Percentiles rank a stretch among this genome's conserved stretches.
Evolutionary conservation across 2,113 vertebrate species (phyloP).

Genomic region (Phodopus roborovskii): DNA sequence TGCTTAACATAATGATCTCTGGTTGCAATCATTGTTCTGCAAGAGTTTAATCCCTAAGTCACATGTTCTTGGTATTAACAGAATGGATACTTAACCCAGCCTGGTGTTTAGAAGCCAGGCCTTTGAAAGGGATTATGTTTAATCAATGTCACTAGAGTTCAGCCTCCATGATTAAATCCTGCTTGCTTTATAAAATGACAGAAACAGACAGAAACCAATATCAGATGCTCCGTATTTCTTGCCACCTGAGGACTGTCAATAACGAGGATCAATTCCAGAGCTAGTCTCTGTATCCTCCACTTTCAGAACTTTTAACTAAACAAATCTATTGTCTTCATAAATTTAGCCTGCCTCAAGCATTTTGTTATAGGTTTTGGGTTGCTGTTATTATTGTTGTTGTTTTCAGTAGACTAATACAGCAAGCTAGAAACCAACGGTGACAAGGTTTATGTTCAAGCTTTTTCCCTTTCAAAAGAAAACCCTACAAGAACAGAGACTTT

Average conservation of each 20-base stretch:
- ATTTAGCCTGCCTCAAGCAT: neutral
- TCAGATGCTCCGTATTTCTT: neutral
- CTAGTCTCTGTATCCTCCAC: neutral
- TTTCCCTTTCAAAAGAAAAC: neutral
- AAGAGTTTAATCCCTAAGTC: neutral
- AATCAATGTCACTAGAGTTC: neutral
- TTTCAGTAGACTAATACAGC: neutral
- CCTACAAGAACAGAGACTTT: constrained; percentile 2
- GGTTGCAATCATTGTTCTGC: neutral
- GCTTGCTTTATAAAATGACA: neutral
- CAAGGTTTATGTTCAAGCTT: constrained; percentile 15
- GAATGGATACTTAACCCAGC: neutral
- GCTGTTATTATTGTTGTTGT: neutral
- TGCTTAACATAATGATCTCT: neutral
- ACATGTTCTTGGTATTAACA: neutral
- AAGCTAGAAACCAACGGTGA: neutral
- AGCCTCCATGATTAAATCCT: neutral
- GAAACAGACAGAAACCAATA: neutral
- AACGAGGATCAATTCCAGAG: neutral
- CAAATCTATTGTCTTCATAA: neutral
- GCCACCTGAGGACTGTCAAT: neutral
- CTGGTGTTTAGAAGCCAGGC: neutral
- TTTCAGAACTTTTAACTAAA: neutral
- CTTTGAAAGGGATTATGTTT: neutral
- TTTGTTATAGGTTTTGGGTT: neutral